A percentile compares a stretch with the other conserved stretches of the same genome.
Evolutionary conservation across 2,113 vertebrate species (phyloP).

Genomic region (Leptocoma aspasia): DNA sequence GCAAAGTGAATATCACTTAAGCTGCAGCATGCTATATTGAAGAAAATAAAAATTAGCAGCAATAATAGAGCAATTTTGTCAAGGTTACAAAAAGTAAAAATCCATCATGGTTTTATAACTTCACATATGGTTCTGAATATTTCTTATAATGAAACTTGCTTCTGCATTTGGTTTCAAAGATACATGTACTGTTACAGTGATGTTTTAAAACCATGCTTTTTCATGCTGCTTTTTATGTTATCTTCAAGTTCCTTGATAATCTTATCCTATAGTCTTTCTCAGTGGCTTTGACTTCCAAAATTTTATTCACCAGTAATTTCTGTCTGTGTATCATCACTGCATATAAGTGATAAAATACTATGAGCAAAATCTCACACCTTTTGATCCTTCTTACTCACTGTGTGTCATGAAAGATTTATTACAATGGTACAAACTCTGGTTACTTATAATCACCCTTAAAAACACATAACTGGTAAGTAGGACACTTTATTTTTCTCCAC

Average conservation of each 20-base stretch:
- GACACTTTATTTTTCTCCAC: background rate
- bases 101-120: background rate
- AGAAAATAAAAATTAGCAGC: background rate
- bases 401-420: background rate
- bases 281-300: background rate
- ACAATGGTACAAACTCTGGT: background rate
- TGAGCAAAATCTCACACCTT: background rate
- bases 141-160: background rate
- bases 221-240: background rate
- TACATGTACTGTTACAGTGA: background rate
- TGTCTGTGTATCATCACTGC: background rate
- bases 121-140: background rate
- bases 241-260: background rate
- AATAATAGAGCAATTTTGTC: background rate
- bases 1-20: background rate
- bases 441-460: background rate
- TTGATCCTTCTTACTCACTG: background rate
- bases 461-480: background rate
- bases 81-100: background rate
- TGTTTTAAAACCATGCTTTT: background rate
- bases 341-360: background rate
- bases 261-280: background rate
- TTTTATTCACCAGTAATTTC: background rate
- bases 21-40: background rate
- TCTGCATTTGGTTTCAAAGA: background rate